phyloP scores from a whole-genome alignment of 2,888 invertebrate species.

The Harpagoxenus sublaevis region DNA sequence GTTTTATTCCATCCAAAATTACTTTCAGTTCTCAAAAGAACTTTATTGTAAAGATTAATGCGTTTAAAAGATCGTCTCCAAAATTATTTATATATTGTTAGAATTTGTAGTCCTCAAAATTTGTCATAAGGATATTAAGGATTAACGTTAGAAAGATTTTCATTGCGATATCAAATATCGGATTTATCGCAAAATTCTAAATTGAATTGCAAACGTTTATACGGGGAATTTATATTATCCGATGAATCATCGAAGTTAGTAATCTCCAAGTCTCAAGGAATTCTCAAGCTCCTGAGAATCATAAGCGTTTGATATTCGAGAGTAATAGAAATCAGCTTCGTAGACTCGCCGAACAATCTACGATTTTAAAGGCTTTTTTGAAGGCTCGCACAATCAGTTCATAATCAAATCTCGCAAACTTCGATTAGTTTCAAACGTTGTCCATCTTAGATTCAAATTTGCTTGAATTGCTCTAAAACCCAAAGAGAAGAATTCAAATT shows the following conservation, averaged over 20 bases:
- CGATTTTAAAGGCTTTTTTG: neutral
- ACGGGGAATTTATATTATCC: neutral
- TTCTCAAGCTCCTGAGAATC: neutral
- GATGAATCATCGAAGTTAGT: neutral
- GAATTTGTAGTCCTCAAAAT: neutral
- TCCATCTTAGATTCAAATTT: neutral
- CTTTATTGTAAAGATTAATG: neutral
- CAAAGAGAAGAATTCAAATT: neutral
- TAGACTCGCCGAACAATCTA: neutral
- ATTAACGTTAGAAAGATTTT: neutral
- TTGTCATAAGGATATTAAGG: neutral
- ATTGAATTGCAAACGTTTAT: neutral
- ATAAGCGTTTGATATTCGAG: neutral
- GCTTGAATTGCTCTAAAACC: neutral
- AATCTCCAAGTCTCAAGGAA: neutral
- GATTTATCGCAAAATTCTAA: neutral
- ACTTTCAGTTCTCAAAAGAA: neutral
- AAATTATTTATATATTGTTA: neutral
- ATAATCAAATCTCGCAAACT: neutral
- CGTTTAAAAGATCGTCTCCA: neutral
- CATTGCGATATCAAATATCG: neutral
- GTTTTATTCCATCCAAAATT: neutral
- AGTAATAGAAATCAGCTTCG: neutral
- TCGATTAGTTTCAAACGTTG: neutral
- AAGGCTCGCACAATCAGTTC: neutral